Evolutionary conservation across 2,888 invertebrate genomes (phyloP), one percentile per base, ranked within the genome.

Genomic region (Corbicula japonica): DNA sequence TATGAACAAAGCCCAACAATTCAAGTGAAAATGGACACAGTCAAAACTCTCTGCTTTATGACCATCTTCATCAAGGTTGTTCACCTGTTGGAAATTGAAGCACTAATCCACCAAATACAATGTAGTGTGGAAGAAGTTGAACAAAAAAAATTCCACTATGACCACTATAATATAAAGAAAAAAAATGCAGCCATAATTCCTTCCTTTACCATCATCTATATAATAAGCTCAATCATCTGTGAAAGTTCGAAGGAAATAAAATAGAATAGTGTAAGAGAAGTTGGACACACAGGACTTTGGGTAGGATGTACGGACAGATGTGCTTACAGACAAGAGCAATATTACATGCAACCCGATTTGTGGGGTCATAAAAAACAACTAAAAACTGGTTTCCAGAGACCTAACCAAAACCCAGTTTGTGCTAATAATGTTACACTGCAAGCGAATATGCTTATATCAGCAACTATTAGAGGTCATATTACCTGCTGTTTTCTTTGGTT

Each of bases 401-500:
- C n/a, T n/a, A n/a, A n/a, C n/a, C n/a, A n/a, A n/a, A n/a, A n/a
- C n/a, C n/a, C n/a, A n/a, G n/a, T n/a, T n/a, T n/a, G n/a, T n/a
- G n/a, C n/a, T n/a, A n/a, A n/a, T n/a, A n/a, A 30, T 28, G 28
- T n/a, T n/a, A n/a, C n/a, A n/a, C n/a, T n/a, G n/a, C n/a, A n/a
- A n/a, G n/a, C n/a, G n/a, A n/a, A n/a, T n/a, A n/a, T n/a, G n/a
- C n/a, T n/a, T n/a, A n/a, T n/a, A n/a, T n/a, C n/a, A n/a, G n/a
- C n/a, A n/a, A n/a, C n/a, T n/a, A n/a, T n/a, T n/a, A n/a, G n/a
- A n/a, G 50, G 8, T 50, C 50, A 50, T 50, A 50, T 50, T 50
- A 50, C 50, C 50, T 50, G 50, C 54, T 54, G 54, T 54, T 54
- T 54, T 54, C 54, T 54, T 54, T 54, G 54, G n/a, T 30, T 54